phyloP scores from a whole-genome alignment of 2,113 vertebrate species.

The Pomatostomus ruficeps region DNA sequence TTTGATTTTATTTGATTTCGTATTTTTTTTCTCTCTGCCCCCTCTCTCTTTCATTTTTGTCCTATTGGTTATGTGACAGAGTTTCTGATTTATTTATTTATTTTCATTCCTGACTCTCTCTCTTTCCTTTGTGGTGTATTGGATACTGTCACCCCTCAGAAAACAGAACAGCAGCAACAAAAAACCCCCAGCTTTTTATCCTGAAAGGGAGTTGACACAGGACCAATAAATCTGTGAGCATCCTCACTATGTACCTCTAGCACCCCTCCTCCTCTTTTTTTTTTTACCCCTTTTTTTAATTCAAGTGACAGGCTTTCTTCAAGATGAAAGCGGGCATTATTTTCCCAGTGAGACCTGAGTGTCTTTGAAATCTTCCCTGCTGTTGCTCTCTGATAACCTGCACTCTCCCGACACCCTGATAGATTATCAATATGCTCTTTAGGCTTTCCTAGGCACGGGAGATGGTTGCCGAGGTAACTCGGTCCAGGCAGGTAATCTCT shows the following conservation, averaged over 20 bases:
- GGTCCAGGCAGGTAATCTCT: slow-evolving; percentile 73
- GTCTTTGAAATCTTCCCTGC: slow-evolving; percentile 78
- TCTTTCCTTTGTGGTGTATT: not conserved
- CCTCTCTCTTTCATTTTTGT: not conserved
- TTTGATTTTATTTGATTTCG: not conserved
- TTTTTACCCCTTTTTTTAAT: not conserved
- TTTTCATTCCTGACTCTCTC: not conserved
- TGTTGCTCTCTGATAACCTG: slow-evolving; percentile 79
- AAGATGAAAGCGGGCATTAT: slow-evolving; percentile 71
- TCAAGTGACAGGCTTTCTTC: slow-evolving; percentile 56
- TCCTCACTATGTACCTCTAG: not conserved
- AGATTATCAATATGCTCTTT: slow-evolving; percentile 90
- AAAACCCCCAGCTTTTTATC: not conserved
- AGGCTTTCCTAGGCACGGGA: slow-evolving; percentile 74
- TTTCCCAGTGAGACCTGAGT: slow-evolving; percentile 62
- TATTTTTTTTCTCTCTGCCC: not conserved
- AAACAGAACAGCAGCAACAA: not conserved
- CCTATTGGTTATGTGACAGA: not conserved
- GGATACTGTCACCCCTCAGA: slow-evolving; percentile 6
- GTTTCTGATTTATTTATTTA: not conserved
- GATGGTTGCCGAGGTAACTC: slow-evolving; percentile 85
- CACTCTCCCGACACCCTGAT: slow-evolving; percentile 81
- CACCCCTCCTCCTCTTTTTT: not conserved
- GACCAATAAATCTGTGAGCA: slow-evolving; percentile 23
- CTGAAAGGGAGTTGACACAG: slow-evolving; percentile 44